phyloP scores from a whole-genome alignment of 2,113 vertebrate genomes.

The Megalops atlanticus region DNA sequence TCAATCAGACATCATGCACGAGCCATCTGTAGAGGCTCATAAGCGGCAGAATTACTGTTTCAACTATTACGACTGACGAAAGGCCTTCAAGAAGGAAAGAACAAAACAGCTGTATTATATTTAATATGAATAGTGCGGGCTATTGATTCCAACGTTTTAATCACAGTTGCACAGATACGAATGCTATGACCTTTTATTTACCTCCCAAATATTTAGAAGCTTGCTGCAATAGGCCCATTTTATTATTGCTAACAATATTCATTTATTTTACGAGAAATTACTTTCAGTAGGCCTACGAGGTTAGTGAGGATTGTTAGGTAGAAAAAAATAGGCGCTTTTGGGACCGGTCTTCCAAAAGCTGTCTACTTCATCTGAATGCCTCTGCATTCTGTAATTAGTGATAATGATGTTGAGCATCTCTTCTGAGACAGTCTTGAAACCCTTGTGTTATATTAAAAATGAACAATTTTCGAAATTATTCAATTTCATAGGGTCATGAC shows the following conservation, averaged over 20 bases:
- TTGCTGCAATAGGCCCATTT: no score
- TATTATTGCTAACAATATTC: no score
- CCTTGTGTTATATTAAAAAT: no score
- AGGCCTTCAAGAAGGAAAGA: not conserved
- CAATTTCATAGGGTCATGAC: no score
- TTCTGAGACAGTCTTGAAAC: not conserved
- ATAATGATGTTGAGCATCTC: not conserved
- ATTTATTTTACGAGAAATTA: not conserved
- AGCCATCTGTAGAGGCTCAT: no score
- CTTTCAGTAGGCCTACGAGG: not conserved
- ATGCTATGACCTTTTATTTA: no score
- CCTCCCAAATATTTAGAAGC: no score
- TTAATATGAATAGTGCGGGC: not conserved
- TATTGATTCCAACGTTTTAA: not conserved
- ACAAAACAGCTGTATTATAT: not conserved
- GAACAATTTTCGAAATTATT: no score
- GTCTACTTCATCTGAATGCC: not conserved
- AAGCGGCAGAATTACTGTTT: no score
- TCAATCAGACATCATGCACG: no score
- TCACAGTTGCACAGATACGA: no score
- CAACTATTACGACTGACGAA: not conserved
- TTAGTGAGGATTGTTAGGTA: not conserved
- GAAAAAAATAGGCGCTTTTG: not conserved
- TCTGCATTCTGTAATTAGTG: not conserved
- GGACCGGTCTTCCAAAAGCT: not conserved